Evolutionary conservation across 2,888 invertebrate species (phyloP).

Genomic region (Crocallis elinguaria): DNA sequence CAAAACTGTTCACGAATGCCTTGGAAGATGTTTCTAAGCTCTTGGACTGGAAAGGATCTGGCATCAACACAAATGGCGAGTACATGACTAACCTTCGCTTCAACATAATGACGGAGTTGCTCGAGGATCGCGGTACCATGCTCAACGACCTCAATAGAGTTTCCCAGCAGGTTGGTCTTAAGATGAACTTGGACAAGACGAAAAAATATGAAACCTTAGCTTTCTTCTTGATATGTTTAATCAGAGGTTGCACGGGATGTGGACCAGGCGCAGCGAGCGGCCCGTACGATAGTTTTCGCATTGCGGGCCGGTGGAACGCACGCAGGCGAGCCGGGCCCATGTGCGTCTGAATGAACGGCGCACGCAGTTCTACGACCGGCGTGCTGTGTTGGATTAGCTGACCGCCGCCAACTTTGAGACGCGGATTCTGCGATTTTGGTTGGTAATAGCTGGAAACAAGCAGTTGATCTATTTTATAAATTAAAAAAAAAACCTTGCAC

Average conservation of each 20-base stretch:
- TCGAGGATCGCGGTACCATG: too few relatives aligned
- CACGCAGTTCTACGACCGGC: constrained; percentile 96
- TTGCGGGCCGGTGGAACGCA: constrained; percentile 96
- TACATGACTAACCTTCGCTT: too few relatives aligned
- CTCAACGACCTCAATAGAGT: too few relatives aligned
- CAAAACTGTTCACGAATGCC: too few relatives aligned
- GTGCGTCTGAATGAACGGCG: constrained; percentile 98
- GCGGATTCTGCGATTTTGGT: constrained; percentile 93
- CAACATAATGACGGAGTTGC: too few relatives aligned
- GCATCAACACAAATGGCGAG: too few relatives aligned
- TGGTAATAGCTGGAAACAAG: constrained; percentile 91
- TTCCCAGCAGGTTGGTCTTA: too few relatives aligned
- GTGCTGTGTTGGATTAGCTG: constrained; percentile 98
- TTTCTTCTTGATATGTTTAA: constrained; percentile 96
- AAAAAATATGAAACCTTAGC: constrained; percentile 91
- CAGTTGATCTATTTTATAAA: not conserved
- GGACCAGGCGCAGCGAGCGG: constrained; percentile 88
- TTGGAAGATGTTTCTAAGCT: too few relatives aligned
- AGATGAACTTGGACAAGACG: too few relatives aligned
- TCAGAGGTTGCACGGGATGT: constrained; percentile 92
- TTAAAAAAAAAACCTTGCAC: too few relatives aligned
- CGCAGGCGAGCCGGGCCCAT: constrained; percentile 90
- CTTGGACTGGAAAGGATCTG: too few relatives aligned
- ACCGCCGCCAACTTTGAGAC: constrained; percentile 94
- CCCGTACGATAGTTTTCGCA: constrained; percentile 95